Conservation (phyloP, 2,113 vertebrate genomes). For the Cyanistes caeruleus region DNA sequence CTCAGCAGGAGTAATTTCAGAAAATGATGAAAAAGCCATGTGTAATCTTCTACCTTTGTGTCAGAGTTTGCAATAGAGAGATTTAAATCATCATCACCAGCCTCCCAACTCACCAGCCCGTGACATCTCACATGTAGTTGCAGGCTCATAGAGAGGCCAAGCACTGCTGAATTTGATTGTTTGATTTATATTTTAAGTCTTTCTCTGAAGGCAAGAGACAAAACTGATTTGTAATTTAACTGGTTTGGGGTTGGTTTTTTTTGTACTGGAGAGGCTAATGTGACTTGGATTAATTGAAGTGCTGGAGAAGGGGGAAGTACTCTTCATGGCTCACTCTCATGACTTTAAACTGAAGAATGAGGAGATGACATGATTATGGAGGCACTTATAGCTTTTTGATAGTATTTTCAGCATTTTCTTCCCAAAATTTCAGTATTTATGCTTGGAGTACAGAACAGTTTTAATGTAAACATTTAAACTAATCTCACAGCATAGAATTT, state of each 20-base stretch:
- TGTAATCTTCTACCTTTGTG: background rate
- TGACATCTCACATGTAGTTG: rapidly evolving
- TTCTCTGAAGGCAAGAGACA: background rate
- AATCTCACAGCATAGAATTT: background rate
- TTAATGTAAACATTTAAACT: background rate
- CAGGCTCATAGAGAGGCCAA: background rate
- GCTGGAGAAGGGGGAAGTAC: background rate
- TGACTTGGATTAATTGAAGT: background rate
- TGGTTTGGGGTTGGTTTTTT: background rate
- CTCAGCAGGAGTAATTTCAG: background rate
- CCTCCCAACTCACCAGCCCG: background rate
- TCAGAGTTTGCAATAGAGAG: background rate
- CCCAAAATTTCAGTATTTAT: background rate
- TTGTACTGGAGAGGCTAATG: background rate
- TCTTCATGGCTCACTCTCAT: background rate
- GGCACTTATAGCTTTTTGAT: background rate
- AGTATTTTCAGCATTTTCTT: background rate
- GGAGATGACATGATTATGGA: background rate
- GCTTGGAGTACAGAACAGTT: background rate
- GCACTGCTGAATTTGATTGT: background rate
- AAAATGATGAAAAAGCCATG: background rate
- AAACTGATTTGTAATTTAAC: background rate
- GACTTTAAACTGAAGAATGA: background rate
- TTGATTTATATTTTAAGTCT: background rate
- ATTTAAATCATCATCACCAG: background rate